phyloP scores from a whole-genome alignment of 2,888 invertebrate genomes.

The Hirtodrosophila cameraria region DNA sequence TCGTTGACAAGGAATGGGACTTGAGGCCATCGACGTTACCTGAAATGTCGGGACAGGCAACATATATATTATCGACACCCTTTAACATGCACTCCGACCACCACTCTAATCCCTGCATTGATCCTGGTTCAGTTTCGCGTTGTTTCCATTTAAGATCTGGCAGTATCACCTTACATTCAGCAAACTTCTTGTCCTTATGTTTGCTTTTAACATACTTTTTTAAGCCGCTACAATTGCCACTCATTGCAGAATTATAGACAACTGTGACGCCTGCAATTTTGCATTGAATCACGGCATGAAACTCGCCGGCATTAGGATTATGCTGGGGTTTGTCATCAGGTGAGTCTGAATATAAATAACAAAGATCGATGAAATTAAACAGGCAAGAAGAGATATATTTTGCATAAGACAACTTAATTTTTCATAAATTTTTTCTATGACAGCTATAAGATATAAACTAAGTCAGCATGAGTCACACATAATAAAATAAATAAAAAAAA shows the following conservation, averaged over 20 bases:
- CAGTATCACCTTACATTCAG: neutral
- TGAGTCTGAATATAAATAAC: neutral
- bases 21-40: neutral
- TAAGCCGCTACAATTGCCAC: neutral
- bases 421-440: too few relatives aligned
- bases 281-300: neutral
- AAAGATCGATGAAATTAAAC: too few relatives aligned
- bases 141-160: too few relatives aligned
- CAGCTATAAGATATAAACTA: neutral
- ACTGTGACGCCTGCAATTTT: neutral
- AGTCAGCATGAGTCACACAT: too few relatives aligned
- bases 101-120: neutral
- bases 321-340: neutral
- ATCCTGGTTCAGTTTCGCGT: neutral
- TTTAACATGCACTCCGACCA: constrained; percentile 7
- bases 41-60: neutral
- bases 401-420: too few relatives aligned
- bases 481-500: too few relatives aligned
- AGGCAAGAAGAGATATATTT: too few relatives aligned
- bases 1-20: neutral
- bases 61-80: neutral
- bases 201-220: neutral
- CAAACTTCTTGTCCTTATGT: neutral
- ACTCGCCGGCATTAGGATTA: neutral
- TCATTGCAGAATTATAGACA: neutral